phyloP scores from a whole-genome alignment of 2,113 vertebrate species.

The Ranitomeya imitator region DNA sequence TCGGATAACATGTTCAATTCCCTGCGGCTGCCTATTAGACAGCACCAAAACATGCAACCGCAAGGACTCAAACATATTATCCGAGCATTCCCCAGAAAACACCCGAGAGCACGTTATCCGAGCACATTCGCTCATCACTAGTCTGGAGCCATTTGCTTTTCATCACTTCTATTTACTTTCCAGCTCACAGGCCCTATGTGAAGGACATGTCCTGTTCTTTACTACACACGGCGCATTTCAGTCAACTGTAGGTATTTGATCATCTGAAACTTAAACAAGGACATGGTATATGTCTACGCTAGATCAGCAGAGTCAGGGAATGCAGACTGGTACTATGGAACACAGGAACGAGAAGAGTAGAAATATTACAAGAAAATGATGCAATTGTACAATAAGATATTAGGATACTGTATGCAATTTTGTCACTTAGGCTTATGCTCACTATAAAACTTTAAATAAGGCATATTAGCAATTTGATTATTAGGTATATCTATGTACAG shows the following conservation, averaged over 20 bases:
- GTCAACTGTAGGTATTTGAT: background rate
- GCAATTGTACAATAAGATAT: background rate
- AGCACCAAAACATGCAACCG: no score
- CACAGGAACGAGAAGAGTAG: background rate
- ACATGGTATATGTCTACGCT: background rate
- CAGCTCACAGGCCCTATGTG: background rate
- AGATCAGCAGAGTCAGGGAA: background rate
- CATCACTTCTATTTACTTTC: constrained; percentile 54
- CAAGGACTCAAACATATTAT: no score
- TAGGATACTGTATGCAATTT: background rate
- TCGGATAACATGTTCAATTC: no score
- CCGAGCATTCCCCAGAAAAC: no score
- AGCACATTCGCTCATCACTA: background rate
- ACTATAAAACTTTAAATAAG: background rate
- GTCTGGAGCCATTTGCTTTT: constrained; percentile 23
- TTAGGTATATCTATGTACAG: no score
- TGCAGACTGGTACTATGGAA: background rate
- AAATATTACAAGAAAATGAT: background rate
- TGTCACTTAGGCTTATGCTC: no score
- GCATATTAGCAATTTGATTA: background rate
- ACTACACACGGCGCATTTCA: background rate
- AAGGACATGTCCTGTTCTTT: constrained; percentile 12
- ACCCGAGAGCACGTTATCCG: no score
- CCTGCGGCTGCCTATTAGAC: no score
- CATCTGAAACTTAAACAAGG: background rate